phyloP scores from a whole-genome alignment of 2,797 vertebrate species.

The Danio albolineatus region DNA sequence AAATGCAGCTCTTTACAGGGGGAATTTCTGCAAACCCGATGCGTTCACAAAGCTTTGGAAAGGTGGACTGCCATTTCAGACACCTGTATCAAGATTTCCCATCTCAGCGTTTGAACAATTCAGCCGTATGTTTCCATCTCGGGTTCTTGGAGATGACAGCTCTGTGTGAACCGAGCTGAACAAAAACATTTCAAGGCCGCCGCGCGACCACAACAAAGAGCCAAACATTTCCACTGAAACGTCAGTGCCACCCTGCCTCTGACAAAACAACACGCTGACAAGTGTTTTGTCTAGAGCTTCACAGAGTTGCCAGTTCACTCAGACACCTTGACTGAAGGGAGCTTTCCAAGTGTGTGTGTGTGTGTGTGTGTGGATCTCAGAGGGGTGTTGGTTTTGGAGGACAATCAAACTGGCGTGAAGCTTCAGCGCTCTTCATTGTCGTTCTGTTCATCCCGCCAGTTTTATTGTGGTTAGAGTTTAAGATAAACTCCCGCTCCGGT shows the following conservation, averaged over 20 bases:
- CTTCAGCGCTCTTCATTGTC: slow-evolving; percentile 69
- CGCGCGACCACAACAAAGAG: slow-evolving; percentile 55
- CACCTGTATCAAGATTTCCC: slow-evolving; percentile 50
- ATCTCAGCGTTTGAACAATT: slow-evolving; percentile 39
- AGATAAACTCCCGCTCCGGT: slow-evolving; percentile 87
- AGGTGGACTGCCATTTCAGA: slow-evolving; percentile 34
- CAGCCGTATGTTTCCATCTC: slow-evolving; percentile 45
- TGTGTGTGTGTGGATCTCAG: slow-evolving; percentile 62
- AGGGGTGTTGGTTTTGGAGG: slow-evolving; percentile 84
- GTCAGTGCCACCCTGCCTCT: slow-evolving; percentile 54
- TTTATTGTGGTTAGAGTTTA: slow-evolving; percentile 87
- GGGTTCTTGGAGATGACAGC: slow-evolving; percentile 39
- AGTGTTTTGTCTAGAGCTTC: slow-evolving; percentile 70
- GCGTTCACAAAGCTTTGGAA: slow-evolving; percentile 1
- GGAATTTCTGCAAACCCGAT: slow-evolving; percentile 17
- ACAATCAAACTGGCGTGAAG: slow-evolving; percentile 81
- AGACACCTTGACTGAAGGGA: slow-evolving; percentile 72
- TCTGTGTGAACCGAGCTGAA: slow-evolving; percentile 31
- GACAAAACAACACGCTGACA: slow-evolving; percentile 61
- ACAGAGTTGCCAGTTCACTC: slow-evolving; percentile 73
- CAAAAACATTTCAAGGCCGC: slow-evolving; percentile 39
- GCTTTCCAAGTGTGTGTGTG: slow-evolving; percentile 36
- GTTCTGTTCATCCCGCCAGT: slow-evolving; percentile 77
- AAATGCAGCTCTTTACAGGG: slow-evolving; percentile 10
- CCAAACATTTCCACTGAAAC: slow-evolving; percentile 50